Evolutionary conservation across 2,113 vertebrate species (phyloP).

Genomic region (Scomber japonicus): DNA sequence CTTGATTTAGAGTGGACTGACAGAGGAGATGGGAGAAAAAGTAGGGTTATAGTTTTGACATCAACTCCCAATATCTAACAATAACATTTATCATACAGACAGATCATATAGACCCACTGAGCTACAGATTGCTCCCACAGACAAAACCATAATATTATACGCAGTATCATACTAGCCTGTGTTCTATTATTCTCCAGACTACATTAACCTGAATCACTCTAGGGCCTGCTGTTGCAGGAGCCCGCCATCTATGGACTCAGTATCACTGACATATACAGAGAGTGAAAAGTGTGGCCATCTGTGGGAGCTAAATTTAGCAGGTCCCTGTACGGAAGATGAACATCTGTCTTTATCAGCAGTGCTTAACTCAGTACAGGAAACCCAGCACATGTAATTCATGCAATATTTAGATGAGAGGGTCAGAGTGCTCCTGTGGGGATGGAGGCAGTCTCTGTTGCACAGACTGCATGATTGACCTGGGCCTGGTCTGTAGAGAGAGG

Average conservation of each 20-base stretch:
- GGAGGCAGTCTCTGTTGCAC: conserved; percentile 53
- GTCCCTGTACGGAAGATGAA: conserved; percentile 67
- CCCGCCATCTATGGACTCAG: neutral
- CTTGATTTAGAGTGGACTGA: conserved; percentile 3
- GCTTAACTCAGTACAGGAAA: conserved; percentile 75
- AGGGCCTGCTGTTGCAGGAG: conserved; percentile 21
- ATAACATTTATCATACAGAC: neutral
- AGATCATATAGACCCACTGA: conserved; percentile 5
- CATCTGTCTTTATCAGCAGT: conserved; percentile 80
- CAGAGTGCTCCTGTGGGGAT: conserved; percentile 74
- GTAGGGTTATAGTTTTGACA: conserved; percentile 32
- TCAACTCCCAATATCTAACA: conserved; percentile 35
- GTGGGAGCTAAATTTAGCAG: conserved; percentile 68
- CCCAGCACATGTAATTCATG: conserved; percentile 81
- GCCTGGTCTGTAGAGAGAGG: conserved; percentile 60
- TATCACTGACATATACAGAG: conserved; percentile 35
- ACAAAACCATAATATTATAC: conserved; percentile 10
- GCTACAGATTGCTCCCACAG: neutral
- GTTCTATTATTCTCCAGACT: conserved; percentile 27
- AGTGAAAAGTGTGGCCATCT: conserved; percentile 53
- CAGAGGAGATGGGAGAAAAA: conserved; percentile 14
- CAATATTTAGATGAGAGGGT: conserved; percentile 83
- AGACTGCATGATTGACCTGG: conserved; percentile 65
- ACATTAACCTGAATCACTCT: conserved; percentile 13
- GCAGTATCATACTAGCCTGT: conserved; percentile 1